phyloP scores from a whole-genome alignment of 2,888 invertebrate genomes.

The Dryomyza anilis region DNA sequence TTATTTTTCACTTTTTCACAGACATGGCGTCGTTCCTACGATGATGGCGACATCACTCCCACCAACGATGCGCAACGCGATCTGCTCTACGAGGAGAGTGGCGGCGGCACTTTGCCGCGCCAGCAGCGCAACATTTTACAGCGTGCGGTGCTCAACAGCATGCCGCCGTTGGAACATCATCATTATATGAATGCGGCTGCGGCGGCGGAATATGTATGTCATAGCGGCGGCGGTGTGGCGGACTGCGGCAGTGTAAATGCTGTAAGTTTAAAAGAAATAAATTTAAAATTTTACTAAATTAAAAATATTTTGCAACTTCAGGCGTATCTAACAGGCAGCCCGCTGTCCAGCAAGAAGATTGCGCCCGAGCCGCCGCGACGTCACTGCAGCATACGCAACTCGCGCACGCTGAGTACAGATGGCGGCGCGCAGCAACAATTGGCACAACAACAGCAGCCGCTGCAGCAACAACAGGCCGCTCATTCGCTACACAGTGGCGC shows the following conservation, averaged over 20 bases:
- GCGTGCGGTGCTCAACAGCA: conserved; percentile 56
- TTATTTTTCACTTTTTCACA: conserved; percentile 35
- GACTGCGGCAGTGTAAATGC: conserved; percentile 38
- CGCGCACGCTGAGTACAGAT: conserved; percentile 46
- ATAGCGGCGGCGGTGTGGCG: conserved; percentile 42
- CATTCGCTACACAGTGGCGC: conserved; percentile 34
- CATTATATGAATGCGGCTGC: conserved; percentile 60
- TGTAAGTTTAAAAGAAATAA: conserved; percentile 36
- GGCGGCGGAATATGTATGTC: conserved; percentile 57
- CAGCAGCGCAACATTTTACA: conserved; percentile 67
- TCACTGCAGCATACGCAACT: conserved; percentile 65
- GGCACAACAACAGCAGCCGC: conserved; percentile 33
- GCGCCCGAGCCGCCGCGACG: conserved; percentile 83
- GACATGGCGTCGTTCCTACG: conserved; percentile 78
- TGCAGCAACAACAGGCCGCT: conserved; percentile 33
- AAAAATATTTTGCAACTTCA: conserved; percentile 38
- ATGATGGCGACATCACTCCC: conserved; percentile 89
- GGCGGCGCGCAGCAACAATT: conserved; percentile 38
- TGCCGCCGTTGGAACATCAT: conserved; percentile 58
- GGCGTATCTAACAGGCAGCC: conserved; percentile 70
- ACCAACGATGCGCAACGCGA: conserved; percentile 73
- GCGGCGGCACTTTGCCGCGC: conserved; percentile 85
- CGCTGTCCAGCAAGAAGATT: conserved; percentile 76
- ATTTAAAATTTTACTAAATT: too few species aligned
- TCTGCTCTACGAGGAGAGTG: conserved; percentile 65